Base-by-base conservation (phyloP, 2,113 vertebrate species). In the Tursiops truncatus region DNA sequence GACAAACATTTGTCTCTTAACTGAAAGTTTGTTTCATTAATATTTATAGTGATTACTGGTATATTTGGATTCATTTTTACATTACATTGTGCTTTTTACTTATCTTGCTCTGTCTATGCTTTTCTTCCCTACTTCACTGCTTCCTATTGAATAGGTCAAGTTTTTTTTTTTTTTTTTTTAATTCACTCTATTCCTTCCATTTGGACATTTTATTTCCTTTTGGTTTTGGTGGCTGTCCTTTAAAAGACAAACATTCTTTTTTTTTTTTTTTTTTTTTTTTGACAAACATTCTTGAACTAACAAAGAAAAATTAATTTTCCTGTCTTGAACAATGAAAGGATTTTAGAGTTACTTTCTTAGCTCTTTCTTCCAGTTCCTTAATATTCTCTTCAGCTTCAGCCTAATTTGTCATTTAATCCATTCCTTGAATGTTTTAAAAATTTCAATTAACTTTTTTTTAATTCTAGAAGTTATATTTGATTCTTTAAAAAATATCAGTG, bases 291-390 rank as follows among this genome's bases (percentile, higher is more conserved):
- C 62, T 73, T 87, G 18, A 90, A 71, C 53, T 53, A 71, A 90
- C 63, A 94, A 87, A 90, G 8, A 44, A 90, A 97, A 85, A 65
- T 44, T 84, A 88, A 79, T 85, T 73, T 87, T 31, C 92, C 6
- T 47, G 25, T 56, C 26, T 3, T 63, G 63, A 88, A 83, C 9
- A 95, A 63, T 41, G 31, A 79, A 84, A 88, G 12, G 38, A 60
- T 63, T 38, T 81, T 31, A 67, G 63, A 41, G 26, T 91, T 77
- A 68, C 68, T 91, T 95, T 77, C 68, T 87, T 79, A 50, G 26
- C 13, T 68, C 31, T 90, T 67, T 85, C 62, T 90, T 92, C 65
- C 31, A 83, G 41, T 41, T 96, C 62, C 63, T 86, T 91, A 85
- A 88, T 41, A 84, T 25, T 91, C 17, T 89, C 73, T 94, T 89